Base-by-base conservation (phyloP, 2,113 vertebrate genomes). In the Xiphophorus couchianus region DNA sequence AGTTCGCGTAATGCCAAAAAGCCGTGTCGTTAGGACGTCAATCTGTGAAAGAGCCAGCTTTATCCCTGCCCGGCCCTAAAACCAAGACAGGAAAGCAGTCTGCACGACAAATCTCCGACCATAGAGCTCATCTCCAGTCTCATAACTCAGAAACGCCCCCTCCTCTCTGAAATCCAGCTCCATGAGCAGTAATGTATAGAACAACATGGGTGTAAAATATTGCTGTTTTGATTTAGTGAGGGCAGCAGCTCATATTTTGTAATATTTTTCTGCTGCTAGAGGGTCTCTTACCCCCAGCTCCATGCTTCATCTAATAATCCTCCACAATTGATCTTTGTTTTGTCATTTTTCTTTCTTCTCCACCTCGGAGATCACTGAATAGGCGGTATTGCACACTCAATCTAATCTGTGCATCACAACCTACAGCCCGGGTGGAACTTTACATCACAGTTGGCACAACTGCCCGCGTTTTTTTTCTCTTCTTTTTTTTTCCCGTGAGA, bases 291-390 rank as follows among this genome's bases (percentile, higher is more conserved):
- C 78, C 68, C 12, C n/a, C 74, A 58, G 72, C 67, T 79, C 39
- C 27, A 58, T 87, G 72, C 85, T 86, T 87, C 74, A 86, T 64
- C 30, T 61, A 72, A 78, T 82, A 85, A 87, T 84, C 87, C 78
- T 51, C 10, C 69, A 78, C 74, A 82, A 60, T 58, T 74, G 42
- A 15, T 15, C 74, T 54, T 37, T 78, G 81, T 73, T 84, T 81
- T 81, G 77, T 62, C 14, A 15, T 33, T 62, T 48, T 62, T 51
- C 8, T 81, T 77, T 73, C 71, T 66, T 25, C 66, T 68, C 51
- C 76, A 69, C 80, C 65, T 80, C 35, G 30, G 74, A 75, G 69
- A 82, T 78, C 79, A 70, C 85, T 80, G 66, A 66, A 68, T 66
- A 75, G 80, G 63, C 63, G 42, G 75, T 42, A 73, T 81, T 76